Evolutionary conservation across 2,113 vertebrate species (phyloP), one percentile per base, ranked within the genome.

Genomic region (Corythoichthys haematopterus): DNA sequence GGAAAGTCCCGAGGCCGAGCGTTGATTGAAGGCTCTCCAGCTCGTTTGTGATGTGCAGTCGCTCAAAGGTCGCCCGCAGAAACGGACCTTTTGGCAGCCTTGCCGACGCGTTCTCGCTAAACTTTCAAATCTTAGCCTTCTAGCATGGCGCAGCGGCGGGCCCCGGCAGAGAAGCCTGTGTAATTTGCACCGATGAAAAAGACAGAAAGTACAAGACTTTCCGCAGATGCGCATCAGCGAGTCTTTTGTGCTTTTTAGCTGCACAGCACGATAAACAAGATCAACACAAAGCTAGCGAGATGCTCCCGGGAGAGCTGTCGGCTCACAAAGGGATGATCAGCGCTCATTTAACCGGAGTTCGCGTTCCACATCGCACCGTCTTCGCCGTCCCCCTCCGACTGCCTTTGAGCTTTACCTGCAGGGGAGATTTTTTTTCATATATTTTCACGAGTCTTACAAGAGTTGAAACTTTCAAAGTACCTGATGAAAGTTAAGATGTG

Each of bases 321-420:
- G 87, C 75, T 82, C 80, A 86, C 83, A 86, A 85, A 89, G 85
- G 56, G 80, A 71, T 69, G 78, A 83, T 88, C 88, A 81, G 79
- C 66, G 15, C 70, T 85, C 86, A 87, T 91, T 90, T 84, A 67
- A 80, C 65, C 80, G 80, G 79, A 69, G 78, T 81, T 78, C 13
- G 16, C 76, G 85, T 74, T 88, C 73, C 69, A 66, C 80, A 77
- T 71, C 75, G 55, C 68, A 77, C 82, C 74, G 62, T 77, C 74
- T 71, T 70, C 66, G 14, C 77, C 66, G 75, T 81, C 74, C 76
- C 76, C 67, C 28, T 9, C 71, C n/a, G 7, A 65, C 75, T 64
- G 75, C 78, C 74, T 84, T 78, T 84, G 75, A 82, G 82, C 71
- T 75, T 70, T 70, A 2, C 51, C 15, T 58, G 70, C 36, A 28